Conservation (phyloP, 2,113 vertebrate species). For the Pangasianodon gigas region DNA sequence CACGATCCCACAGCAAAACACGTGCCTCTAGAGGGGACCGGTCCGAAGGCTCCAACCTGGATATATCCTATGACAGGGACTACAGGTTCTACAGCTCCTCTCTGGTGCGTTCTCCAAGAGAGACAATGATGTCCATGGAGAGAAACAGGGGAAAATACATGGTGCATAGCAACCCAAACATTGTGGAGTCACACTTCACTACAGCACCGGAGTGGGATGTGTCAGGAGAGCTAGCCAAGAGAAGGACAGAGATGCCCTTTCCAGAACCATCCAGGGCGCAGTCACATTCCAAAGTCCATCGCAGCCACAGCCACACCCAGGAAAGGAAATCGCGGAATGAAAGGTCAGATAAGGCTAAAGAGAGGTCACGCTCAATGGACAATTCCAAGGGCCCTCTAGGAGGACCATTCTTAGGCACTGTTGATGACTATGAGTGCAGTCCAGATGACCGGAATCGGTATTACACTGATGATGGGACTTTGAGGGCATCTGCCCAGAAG, state of each 20-base stretch:
- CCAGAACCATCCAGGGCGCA: slow-evolving; percentile 93
- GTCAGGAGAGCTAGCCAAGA: slow-evolving; percentile 93
- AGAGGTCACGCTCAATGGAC: slow-evolving; percentile 95
- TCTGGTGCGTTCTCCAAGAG: slow-evolving; percentile 84
- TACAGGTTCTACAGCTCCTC: slow-evolving; percentile 86
- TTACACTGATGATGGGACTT: slow-evolving; percentile 88
- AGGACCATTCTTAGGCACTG: slow-evolving; percentile 79
- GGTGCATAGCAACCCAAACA: slow-evolving; percentile 88
- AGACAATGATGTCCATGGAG: slow-evolving; percentile 89
- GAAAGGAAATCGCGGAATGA: slow-evolving; percentile 93
- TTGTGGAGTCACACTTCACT: slow-evolving; percentile 93
- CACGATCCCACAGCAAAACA: slow-evolving; percentile 92
- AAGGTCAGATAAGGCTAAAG: slow-evolving; percentile 94
- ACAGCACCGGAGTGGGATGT: slow-evolving; percentile 98
- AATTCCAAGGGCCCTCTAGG: slow-evolving; percentile 93
- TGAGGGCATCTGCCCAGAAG: slow-evolving; percentile 83
- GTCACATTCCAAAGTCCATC: slow-evolving; percentile 93
- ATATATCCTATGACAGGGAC: slow-evolving; percentile 83
- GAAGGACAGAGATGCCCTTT: slow-evolving; percentile 97
- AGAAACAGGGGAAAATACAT: slow-evolving; percentile 89
- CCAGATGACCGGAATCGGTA: slow-evolving; percentile 88
- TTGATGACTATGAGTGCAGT: slow-evolving; percentile 87
- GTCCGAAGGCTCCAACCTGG: slow-evolving; percentile 87
- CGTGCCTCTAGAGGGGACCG: slow-evolving; percentile 89
- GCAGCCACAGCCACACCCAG: slow-evolving; percentile 97